Evolutionary conservation across 1,140 invertebrate genomes (phyloP).

Genomic region (Leptopilina clavipes): DNA sequence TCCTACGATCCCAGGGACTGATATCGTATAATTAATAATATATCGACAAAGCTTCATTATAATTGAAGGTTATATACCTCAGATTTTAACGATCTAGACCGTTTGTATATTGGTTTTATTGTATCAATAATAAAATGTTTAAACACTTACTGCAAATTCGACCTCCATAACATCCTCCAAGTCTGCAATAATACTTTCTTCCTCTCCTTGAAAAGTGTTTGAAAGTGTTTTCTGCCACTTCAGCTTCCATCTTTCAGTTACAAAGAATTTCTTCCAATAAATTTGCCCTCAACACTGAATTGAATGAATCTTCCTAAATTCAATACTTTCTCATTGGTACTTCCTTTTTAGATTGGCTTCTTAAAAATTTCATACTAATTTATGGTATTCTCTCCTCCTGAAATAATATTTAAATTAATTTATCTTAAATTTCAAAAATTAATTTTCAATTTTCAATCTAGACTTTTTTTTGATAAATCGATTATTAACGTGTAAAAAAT

Average conservation of each 20-base stretch:
- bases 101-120: background rate
- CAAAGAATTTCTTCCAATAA: background rate
- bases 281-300: background rate
- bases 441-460: too few relatives aligned
- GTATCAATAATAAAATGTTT: constrained; percentile 4
- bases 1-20: background rate
- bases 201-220: background rate
- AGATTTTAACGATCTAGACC: background rate
- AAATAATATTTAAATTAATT: too few relatives aligned
- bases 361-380: background rate
- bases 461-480: too few relatives aligned
- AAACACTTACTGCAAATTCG: constrained; percentile 27
- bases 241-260: constrained; percentile 11
- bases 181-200: background rate
- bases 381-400: background rate
- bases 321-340: background rate
- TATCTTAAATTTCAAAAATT: too few relatives aligned
- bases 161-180: constrained; percentile 4
- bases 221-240: background rate
- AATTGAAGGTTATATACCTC: background rate
- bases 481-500: too few relatives aligned
- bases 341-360: background rate
- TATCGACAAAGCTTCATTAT: background rate
- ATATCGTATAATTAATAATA: background rate
- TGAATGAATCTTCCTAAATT: background rate